Base-by-base conservation (phyloP, 2,888 invertebrate genomes). In the Sinohyriopsis cumingii region DNA sequence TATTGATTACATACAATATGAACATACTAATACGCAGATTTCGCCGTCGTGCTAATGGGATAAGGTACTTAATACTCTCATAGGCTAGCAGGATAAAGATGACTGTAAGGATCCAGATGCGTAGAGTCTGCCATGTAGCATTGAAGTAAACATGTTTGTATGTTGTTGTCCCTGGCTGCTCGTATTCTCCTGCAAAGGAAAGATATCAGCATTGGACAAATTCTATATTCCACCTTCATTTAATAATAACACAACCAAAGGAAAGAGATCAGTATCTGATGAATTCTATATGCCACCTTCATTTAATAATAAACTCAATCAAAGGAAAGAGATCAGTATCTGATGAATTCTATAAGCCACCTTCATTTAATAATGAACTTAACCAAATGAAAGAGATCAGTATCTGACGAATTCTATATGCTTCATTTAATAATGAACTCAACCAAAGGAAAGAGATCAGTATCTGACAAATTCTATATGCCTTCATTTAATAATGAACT, bases 71-170 rank as follows among this genome's bases (percentile, higher is more conserved):
- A 25, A 88, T 72, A 63, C 84, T 83, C 72, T 89, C 89, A 69
- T 89, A 89, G 4, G 84, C 81, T 55, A 85, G 70, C 7, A 89
- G 74, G 18, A 88, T 69, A 71, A 86, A 86, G n/a, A 86, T 15
- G 7, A 84, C 76, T 0, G 86, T 86, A 65, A 84, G 71, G n/a
- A 86, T 72, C 88, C 89, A 89, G 59, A 89, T 87, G 70, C 84
- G 80, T 54, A 85, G 76, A 0, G 87, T 86, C 69, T 82, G 82
- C 73, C 76, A 75, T 5, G 89, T 89, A 55, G 86, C 78, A 69
- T 89, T 89, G 81, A 89, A 88, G 79, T 89, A 89, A 20, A 89
- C 75, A 73, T 89, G 88, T 71, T 89, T 89, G 80, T 89, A 89
- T 6, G 78, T 71, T 55, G 85, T 84, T 15, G 64, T 64, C n/a